These are phyloP conservation scores for Dendroctonus ponderosae DNA, from an alignment of 1,140 invertebrate species.

Conservation along the genomic window DNA sequence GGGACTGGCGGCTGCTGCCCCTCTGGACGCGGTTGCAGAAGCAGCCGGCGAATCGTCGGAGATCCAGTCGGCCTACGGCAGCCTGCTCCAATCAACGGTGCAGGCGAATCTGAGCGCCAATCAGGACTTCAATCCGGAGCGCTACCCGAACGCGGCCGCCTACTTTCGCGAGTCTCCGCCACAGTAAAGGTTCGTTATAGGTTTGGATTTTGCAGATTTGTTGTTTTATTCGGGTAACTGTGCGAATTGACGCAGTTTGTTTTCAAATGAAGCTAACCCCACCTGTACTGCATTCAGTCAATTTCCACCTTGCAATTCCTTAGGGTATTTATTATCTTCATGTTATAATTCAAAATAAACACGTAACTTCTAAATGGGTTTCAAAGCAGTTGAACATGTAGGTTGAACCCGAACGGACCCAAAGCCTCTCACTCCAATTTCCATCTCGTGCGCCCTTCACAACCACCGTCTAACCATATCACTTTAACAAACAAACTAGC, in stretches of 20 bases:
- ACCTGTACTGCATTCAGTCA: too few species aligned
- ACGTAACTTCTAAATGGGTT: too few species aligned
- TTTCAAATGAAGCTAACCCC: too few species aligned
- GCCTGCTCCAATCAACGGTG: conserved; percentile 51
- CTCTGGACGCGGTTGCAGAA: conserved; percentile 50
- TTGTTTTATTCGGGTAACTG: too few species aligned
- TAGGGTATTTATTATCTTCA: too few species aligned
- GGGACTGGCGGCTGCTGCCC: conserved; percentile 53
- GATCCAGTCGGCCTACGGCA: conserved; percentile 53
- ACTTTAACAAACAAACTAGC: conserved; percentile 18
- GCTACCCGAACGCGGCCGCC: conserved; percentile 54
- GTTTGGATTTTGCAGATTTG: too few species aligned
- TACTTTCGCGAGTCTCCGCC: conserved; percentile 47
- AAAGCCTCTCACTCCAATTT: too few species aligned
- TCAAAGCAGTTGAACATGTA: too few species aligned
- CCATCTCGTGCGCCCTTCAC: not conserved
- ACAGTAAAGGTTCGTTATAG: not conserved
- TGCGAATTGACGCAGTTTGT: too few species aligned
- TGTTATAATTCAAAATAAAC: too few species aligned
- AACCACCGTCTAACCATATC: conserved; percentile 10
- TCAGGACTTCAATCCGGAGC: conserved; percentile 54
- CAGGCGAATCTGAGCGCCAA: conserved; percentile 51
- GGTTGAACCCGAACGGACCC: too few species aligned
- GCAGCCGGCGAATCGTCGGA: conserved; percentile 48
- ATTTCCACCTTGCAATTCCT: too few species aligned